Base-by-base conservation (phyloP, 2,888 invertebrate species). In the Agrotis clavis region DNA sequence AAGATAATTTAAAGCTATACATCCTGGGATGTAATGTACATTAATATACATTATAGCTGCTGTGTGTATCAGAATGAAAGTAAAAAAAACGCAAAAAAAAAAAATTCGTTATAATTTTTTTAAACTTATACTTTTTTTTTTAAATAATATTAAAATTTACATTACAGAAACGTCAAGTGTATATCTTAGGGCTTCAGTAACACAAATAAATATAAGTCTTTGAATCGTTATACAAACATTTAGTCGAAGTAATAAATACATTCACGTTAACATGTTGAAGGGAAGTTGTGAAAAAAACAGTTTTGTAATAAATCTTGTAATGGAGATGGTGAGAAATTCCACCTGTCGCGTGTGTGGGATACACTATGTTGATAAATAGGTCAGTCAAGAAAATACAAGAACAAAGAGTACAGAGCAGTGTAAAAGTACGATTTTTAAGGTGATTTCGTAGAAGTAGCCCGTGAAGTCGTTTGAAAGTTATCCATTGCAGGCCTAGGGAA, bases 281-380 rank as follows among this genome's bases (percentile, higher is more conserved):
- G 74, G 47, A 64, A 74, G 64, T 50, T 25, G 61, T 57, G 45
- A 53, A 79, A 67, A 41, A 57, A 68, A 79, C 51, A 68, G 41
- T 54, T 51, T 79, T 41, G 63, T n/a, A 62, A 79, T 78, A 78
- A 78, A 78, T 79, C 62, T 5, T 35, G 0, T 69, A 80, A 74
- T 63, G 50, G 57, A 35, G n/a, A 30, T 54, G 13, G 2, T 54
- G 77, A 78, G 18, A 19, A 18, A 41, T 63, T 47, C 65, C 80
- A 78, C 64, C 78, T 69, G 80, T 78, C 50, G 21, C 45, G 21
- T 19, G 25, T n/a, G 14, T 19, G n/a, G 50, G 47, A 60, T 50
- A 47, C 30, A 14, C 51, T 48, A 19, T 4, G 7, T 14, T 2
- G 53, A 51, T 41, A 47, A 63, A 67, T 65, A 63, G 13, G 0